These are phyloP conservation scores for Spatulosminthurus flaviceps DNA, from an alignment of 2,888 invertebrate species.

Conservation along the genomic window DNA sequence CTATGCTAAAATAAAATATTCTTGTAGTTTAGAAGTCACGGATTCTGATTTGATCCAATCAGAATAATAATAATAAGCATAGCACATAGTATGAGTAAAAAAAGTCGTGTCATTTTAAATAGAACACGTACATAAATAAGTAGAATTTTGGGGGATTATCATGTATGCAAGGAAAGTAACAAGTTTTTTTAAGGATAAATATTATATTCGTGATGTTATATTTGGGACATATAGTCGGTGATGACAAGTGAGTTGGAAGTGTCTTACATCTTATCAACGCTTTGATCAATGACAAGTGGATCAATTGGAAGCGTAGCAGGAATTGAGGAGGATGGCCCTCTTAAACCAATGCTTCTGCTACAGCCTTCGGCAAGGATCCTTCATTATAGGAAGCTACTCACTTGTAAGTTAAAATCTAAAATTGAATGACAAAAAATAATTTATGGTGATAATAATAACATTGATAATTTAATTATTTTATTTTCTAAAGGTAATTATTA, in stretches of 20 bases:
- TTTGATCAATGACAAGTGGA: constrained; percentile 39
- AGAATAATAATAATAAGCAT: too few species aligned
- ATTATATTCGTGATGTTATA: constrained; percentile 8
- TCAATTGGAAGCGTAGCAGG: constrained; percentile 10
- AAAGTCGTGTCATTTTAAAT: too few species aligned
- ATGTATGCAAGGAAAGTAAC: background rate
- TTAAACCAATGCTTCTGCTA: constrained; percentile 63
- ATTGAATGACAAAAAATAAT: background rate
- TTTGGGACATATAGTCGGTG: constrained; percentile 10
- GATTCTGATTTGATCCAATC: too few species aligned
- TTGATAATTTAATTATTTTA: background rate
- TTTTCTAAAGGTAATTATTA: background rate
- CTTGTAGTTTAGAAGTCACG: too few species aligned
- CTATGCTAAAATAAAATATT: too few species aligned
- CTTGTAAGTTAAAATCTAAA: constrained; percentile 61
- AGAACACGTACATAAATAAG: too few species aligned
- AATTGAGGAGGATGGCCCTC: constrained; percentile 54
- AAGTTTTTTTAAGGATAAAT: too few species aligned
- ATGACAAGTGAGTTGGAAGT: background rate
- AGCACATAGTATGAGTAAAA: too few species aligned
- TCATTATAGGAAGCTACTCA: constrained; percentile 62
- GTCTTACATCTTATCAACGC: background rate
- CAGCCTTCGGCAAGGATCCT: constrained; percentile 62
- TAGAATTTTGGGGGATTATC: background rate
- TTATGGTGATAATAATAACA: background rate